These are phyloP conservation scores for Helobdella robusta DNA, from an alignment of 2,888 invertebrate genomes.

Conservation along the genomic window DNA sequence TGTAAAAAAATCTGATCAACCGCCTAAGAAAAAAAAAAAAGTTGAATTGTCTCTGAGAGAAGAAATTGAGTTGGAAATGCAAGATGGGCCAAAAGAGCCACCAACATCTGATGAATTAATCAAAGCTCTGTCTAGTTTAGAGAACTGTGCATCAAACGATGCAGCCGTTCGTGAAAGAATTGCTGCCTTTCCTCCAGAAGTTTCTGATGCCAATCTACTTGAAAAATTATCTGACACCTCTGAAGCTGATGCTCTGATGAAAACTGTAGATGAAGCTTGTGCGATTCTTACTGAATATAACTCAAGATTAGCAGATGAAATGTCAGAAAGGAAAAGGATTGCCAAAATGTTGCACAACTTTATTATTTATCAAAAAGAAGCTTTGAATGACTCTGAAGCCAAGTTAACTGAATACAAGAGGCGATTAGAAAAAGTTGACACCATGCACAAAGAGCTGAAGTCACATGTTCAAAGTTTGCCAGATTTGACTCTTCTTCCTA, in stretches of 20 bases:
- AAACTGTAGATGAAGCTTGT: conserved; percentile 78
- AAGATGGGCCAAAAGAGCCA: conserved; percentile 37
- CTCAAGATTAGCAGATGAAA: conserved; percentile 69
- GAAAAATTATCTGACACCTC: conserved; percentile 62
- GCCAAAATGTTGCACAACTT: conserved; percentile 75
- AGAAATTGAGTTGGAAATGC: conserved; percentile 42
- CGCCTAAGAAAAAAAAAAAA: conserved; percentile 41
- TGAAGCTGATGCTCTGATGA: conserved; percentile 59
- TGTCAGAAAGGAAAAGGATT: conserved; percentile 64
- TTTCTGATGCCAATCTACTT: conserved; percentile 78
- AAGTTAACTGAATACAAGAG: conserved; percentile 85
- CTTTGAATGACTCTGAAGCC: conserved; percentile 74
- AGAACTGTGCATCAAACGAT: conserved; percentile 89
- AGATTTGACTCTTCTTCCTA: conserved; percentile 79
- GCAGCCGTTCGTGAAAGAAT: conserved; percentile 82
- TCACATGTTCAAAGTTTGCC: conserved; percentile 87
- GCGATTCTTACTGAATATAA: conserved; percentile 80
- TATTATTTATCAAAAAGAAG: conserved; percentile 72
- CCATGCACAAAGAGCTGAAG: conserved; percentile 76
- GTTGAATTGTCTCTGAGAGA: conserved; percentile 42
- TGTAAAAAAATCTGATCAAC: conserved; percentile 28
- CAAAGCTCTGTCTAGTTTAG: conserved; percentile 65
- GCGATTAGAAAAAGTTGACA: conserved; percentile 74
- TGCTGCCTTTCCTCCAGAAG: conserved; percentile 83
- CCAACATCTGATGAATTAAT: conserved; percentile 71